phyloP scores from a whole-genome alignment of 2,113 vertebrate genomes.

The Gila orcuttii region DNA sequence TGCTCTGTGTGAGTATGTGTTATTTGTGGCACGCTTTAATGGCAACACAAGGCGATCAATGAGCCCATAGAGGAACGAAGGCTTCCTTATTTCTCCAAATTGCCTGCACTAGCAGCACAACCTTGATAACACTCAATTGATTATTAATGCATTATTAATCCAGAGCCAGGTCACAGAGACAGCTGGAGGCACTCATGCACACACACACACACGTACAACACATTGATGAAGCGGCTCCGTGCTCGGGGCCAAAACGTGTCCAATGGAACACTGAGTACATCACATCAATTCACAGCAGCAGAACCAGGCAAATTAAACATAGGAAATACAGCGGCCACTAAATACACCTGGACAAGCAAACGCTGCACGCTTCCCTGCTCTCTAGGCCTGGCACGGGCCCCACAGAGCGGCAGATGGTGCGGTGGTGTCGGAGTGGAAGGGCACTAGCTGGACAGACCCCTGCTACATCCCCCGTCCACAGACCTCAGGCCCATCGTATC shows the following conservation, averaged over 20 bases:
- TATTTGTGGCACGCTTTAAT: conserved; percentile 29
- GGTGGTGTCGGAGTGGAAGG: conserved; percentile 68
- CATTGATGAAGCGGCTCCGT: conserved; percentile 61
- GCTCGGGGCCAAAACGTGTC: conserved; percentile 67
- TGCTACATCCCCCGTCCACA: conserved; percentile 57
- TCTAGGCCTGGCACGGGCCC: conserved; percentile 66
- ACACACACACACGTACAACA: conserved; percentile 60
- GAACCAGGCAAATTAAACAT: conserved; percentile 65
- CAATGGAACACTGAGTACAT: conserved; percentile 60
- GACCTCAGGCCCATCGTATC: conserved; percentile 51
- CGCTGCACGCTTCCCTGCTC: conserved; percentile 31
- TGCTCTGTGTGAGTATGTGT: conserved; percentile 46
- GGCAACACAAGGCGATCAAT: conserved; percentile 44
- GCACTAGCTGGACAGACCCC: conserved; percentile 70
- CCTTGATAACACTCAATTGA: conserved; percentile 72
- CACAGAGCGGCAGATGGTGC: conserved; percentile 76
- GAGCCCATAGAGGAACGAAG: conserved; percentile 52
- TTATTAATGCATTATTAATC: conserved; percentile 77
- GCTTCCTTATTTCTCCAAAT: conserved; percentile 65
- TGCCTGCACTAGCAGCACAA: conserved; percentile 61
- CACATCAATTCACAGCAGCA: conserved; percentile 62
- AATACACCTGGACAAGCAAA: conserved; percentile 53
- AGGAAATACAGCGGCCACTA: conserved; percentile 46
- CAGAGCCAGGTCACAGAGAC: conserved; percentile 65
- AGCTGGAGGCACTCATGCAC: conserved; percentile 61